A percentile compares a stretch with the other conserved stretches of the same genome.
Evolutionary conservation across 2,888 invertebrate genomes (phyloP).

Genomic region (Pheosia tremula): DNA sequence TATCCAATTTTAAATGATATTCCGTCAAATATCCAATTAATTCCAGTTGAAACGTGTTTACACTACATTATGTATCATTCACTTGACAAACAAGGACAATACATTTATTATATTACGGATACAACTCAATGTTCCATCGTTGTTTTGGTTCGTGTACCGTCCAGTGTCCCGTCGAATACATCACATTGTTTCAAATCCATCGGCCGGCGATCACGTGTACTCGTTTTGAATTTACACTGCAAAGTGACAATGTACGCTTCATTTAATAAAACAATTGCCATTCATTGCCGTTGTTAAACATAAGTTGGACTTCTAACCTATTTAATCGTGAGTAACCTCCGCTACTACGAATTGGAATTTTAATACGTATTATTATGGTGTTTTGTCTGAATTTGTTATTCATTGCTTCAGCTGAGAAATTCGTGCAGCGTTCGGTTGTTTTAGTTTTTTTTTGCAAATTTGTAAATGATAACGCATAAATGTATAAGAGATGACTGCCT

Average conservation of each 20-base stretch:
- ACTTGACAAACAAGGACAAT: constrained; percentile 41
- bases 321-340: constrained; percentile 19
- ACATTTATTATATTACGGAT: constrained; percentile 38
- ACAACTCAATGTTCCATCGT: constrained; percentile 24
- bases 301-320: constrained; percentile 31
- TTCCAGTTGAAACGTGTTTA: constrained; percentile 25
- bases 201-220: constrained; percentile 18
- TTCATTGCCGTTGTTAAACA: constrained; percentile 14
- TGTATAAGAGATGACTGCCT: constrained; percentile 8
- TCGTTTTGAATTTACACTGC: constrained; percentile 14
- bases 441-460: neutral
- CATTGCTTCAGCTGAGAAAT: neutral
- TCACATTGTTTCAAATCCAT: constrained; percentile 21
- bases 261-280: constrained; percentile 16
- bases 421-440: neutral
- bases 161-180: constrained; percentile 12
- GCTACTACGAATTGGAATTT: constrained; percentile 2
- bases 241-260: constrained; percentile 19
- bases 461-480: constrained; percentile 2
- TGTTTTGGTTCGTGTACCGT: constrained; percentile 24
- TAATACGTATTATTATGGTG: neutral
- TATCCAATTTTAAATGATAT: neutral
- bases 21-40: constrained; percentile 8
- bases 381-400: constrained; percentile 1
- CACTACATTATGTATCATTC: constrained; percentile 25